Percentiles rank a stretch among this genome's conserved stretches.
Evolutionary conservation across 2,113 vertebrate species (phyloP).

Genomic region (Callithrix jacchus): DNA sequence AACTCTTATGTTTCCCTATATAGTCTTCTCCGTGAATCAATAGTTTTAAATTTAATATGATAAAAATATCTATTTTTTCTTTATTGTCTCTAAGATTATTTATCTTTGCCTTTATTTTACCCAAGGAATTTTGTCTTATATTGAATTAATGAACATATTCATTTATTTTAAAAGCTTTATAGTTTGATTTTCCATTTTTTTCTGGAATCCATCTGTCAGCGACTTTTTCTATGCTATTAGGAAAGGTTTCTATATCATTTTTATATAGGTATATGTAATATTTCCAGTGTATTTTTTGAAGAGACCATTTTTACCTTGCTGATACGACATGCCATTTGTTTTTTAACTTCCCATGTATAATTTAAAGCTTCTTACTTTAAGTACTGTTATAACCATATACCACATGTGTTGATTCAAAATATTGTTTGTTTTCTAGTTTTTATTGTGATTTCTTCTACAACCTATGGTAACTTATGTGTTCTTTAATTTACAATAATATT

Average conservation of each 20-base stretch:
- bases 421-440: neutral
- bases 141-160: neutral
- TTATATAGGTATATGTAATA: neutral
- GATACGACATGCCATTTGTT: neutral
- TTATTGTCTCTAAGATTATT: neutral
- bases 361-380: neutral
- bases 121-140: neutral
- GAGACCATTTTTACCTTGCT: neutral
- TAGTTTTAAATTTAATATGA: neutral
- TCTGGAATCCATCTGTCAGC: neutral
- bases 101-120: neutral
- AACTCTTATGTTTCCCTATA: neutral
- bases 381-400: neutral
- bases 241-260: neutral
- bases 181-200: neutral
- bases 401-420: neutral
- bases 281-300: neutral
- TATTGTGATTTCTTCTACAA: neutral
- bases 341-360: neutral
- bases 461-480: neutral
- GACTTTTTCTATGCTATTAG: neutral
- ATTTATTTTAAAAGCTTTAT: neutral
- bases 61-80: neutral
- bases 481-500: neutral
- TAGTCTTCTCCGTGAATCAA: neutral